phyloP scores from a whole-genome alignment of 2,797 vertebrate genomes.

The Epinephelus coioides region DNA sequence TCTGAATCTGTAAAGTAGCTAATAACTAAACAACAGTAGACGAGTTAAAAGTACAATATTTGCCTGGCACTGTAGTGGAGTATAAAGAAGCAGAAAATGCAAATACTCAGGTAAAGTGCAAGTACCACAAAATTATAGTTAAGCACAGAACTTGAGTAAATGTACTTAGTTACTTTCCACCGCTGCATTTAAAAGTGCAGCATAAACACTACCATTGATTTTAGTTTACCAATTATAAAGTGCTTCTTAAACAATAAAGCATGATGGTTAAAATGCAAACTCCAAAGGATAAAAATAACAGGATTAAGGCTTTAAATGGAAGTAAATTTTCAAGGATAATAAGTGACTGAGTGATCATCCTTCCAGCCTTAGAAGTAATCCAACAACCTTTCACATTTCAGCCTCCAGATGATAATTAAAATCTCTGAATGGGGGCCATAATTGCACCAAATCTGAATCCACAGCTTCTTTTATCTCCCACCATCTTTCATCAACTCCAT shows the following conservation, averaged over 20 bases:
- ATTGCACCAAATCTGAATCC: constrained; percentile 59
- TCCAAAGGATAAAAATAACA: constrained; percentile 18
- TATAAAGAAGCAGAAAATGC: no score
- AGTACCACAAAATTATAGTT: no score
- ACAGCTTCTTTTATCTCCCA: constrained; percentile 55
- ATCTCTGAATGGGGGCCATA: constrained; percentile 60
- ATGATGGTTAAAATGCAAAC: constrained; percentile 11
- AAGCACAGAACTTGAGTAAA: no score
- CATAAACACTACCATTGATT: background rate
- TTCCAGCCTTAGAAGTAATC: constrained; percentile 29
- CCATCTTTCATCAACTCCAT: constrained; percentile 63
- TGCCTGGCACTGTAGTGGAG: no score
- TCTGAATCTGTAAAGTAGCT: no score
- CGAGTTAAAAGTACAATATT: no score
- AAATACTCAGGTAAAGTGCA: no score
- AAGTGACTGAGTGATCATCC: constrained; percentile 33
- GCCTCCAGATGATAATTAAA: constrained; percentile 53
- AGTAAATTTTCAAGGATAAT: background rate
- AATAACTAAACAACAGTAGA: no score
- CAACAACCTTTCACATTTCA: constrained; percentile 34
- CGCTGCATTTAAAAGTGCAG: no score
- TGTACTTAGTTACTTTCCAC: no score
- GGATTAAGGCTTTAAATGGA: constrained; percentile 19
- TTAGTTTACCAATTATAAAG: no score
- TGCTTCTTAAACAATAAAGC: background rate